These are phyloP conservation scores for Danio albolineatus DNA, from an alignment of 2,797 vertebrate genomes.

Conservation along the genomic window DNA sequence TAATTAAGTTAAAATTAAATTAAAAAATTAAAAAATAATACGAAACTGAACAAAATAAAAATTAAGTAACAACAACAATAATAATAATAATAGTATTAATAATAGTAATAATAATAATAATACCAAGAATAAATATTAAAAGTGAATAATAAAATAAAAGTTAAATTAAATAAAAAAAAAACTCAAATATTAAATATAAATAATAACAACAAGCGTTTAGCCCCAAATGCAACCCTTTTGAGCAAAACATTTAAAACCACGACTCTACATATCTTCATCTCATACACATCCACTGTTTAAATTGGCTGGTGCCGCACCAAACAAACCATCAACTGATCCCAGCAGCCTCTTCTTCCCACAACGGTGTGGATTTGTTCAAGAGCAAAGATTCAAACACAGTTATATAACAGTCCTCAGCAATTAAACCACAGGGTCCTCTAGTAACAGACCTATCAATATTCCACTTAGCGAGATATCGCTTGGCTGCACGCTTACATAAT, in stretches of 20 bases:
- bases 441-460: slow-evolving; percentile 47
- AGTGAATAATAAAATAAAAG: too few species aligned
- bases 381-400: slow-evolving; percentile 31
- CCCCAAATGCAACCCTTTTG: neutral
- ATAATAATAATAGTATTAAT: too few species aligned
- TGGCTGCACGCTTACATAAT: slow-evolving; percentile 47
- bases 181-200: neutral
- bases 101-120: too few species aligned
- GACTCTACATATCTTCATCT: neutral
- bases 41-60: too few species aligned
- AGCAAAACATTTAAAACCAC: neutral
- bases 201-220: too few species aligned
- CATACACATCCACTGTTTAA: neutral
- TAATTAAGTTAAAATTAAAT: too few species aligned
- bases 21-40: too few species aligned
- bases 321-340: slow-evolving; percentile 12
- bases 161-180: too few species aligned
- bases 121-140: too few species aligned
- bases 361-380: slow-evolving; percentile 36
- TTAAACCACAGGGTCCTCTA: slow-evolving; percentile 36
- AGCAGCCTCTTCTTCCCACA: slow-evolving; percentile 9
- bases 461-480: slow-evolving; percentile 33
- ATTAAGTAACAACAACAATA: too few species aligned
- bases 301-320: slow-evolving; percentile 20
- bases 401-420: slow-evolving; percentile 44